phyloP scores from a whole-genome alignment of 2,888 invertebrate species.

The Pammene fasciana region DNA sequence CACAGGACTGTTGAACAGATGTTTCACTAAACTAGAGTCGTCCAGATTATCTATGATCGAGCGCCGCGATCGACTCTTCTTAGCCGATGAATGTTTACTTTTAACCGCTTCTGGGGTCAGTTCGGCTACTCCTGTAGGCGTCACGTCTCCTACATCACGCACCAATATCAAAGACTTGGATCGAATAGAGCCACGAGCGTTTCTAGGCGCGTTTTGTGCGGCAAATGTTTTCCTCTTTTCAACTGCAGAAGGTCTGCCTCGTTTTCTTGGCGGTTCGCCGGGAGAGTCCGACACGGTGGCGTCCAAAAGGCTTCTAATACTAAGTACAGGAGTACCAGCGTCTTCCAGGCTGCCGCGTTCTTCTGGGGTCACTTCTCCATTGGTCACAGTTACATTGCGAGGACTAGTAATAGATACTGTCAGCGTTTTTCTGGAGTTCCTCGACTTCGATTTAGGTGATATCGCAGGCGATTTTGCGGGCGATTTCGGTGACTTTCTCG shows the following conservation, averaged over 20 bases:
- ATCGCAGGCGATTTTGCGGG: background rate
- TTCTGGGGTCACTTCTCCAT: constrained; percentile 64
- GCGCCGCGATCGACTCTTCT: constrained; percentile 76
- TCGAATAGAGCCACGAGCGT: constrained; percentile 46
- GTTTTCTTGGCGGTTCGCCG: constrained; percentile 41
- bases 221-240: constrained; percentile 61
- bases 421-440: background rate
- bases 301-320: constrained; percentile 20
- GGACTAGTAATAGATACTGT: background rate
- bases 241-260: constrained; percentile 42
- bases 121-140: constrained; percentile 69
- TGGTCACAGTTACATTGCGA: background rate
- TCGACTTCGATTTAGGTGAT: constrained; percentile 1
- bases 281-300: background rate
- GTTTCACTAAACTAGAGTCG: constrained; percentile 72
- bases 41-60: constrained; percentile 74
- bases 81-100: constrained; percentile 76
- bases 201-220: constrained; percentile 51
- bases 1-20: constrained; percentile 76
- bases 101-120: constrained; percentile 69
- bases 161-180: constrained; percentile 56
- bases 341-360: constrained; percentile 60
- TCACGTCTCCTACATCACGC: constrained; percentile 57
- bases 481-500: background rate
- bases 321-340: constrained; percentile 58